Base-by-base conservation (phyloP, 1,140 invertebrate species). In the Rhyacophila brunnea region DNA sequence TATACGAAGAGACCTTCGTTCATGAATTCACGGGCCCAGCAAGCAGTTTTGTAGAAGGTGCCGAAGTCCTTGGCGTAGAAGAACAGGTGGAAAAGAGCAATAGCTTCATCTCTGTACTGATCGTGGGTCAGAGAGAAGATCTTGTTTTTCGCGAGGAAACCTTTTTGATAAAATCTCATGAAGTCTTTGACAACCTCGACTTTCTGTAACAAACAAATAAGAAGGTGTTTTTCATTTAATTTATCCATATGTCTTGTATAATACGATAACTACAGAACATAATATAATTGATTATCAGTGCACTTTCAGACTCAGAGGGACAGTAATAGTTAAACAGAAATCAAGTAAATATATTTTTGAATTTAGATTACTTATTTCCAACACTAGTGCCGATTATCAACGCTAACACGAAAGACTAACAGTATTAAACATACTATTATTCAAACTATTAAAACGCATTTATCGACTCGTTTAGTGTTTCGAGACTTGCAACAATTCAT, bases 1-100 rank as follows among this genome's bases (percentile, higher is more conserved):
- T 81, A 82, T 3, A 79, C 63, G 67, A 85, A 89, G 56, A 83
- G 75, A 18, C 77, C 81, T 67, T 84, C 78, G 69, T 88, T 88
- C 6, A 85, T 66, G 54, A 83, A 63, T 1, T 74, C 71, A 32
- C 81, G 79, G 10, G 83, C 82, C 74, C 78, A 87, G 10, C 77
- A 64, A n/a, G 85, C 84, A 1, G 80, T 82, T 55, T 82, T 80
- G 72, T 75, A 81, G 73, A 88, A 87, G 10, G 77, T 82, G 2
- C 85, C 81, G 60, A 81, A 87, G 62, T 86, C 78, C 59, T 80
- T 80, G 57, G 81, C 80, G 42, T 75, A 78, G 67, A 77, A 81
- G 67, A 84, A 77, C 34, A 81, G 48, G 23, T 77, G 70, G 67
- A 80, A 81, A 0, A 85, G 60, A 1, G 74, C 70, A 0, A 71